Percentiles rank a stretch among this genome's conserved stretches.
Evolutionary conservation across 2,888 invertebrate genomes (phyloP).

Genomic region (Listrodromus nycthemerus): DNA sequence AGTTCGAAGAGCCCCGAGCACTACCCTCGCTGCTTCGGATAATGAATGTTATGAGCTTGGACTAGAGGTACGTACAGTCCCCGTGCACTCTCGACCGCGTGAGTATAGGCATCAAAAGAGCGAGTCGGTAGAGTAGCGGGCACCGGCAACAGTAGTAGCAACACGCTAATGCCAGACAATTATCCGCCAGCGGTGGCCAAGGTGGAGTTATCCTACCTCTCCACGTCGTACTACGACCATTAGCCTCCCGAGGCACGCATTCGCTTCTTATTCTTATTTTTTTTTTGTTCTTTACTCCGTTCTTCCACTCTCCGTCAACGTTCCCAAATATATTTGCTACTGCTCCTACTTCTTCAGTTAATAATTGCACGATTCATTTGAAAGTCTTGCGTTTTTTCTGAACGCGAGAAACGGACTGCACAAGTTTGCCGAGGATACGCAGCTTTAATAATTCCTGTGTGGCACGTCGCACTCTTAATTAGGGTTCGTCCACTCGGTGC

Average conservation of each 20-base stretch:
- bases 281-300: background rate
- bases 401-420: conserved; percentile 2
- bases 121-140: conserved; percentile 27
- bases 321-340: conserved; percentile 4
- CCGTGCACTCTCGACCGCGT: conserved; percentile 43
- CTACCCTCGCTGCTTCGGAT: conserved; percentile 54
- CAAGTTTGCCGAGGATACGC: conserved; percentile 69
- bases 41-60: conserved; percentile 75
- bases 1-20: conserved; percentile 35
- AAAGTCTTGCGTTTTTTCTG: conserved; percentile 53
- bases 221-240: conserved; percentile 74
- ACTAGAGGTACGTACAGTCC: conserved; percentile 61
- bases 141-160: conserved; percentile 56
- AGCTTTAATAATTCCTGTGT: conserved; percentile 67
- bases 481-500: conserved; percentile 68
- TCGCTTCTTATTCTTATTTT: conserved; percentile 45
- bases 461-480: conserved; percentile 75
- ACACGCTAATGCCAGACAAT: conserved; percentile 76
- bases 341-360: background rate
- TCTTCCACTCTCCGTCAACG: conserved; percentile 18
- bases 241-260: conserved; percentile 72
- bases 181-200: conserved; percentile 71
- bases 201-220: conserved; percentile 70
- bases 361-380: conserved; percentile 18
- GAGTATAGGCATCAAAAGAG: conserved; percentile 59